Base-by-base conservation (phyloP, 92 coral and sea anemone species). In the Epizoanthus ramosus region DNA sequence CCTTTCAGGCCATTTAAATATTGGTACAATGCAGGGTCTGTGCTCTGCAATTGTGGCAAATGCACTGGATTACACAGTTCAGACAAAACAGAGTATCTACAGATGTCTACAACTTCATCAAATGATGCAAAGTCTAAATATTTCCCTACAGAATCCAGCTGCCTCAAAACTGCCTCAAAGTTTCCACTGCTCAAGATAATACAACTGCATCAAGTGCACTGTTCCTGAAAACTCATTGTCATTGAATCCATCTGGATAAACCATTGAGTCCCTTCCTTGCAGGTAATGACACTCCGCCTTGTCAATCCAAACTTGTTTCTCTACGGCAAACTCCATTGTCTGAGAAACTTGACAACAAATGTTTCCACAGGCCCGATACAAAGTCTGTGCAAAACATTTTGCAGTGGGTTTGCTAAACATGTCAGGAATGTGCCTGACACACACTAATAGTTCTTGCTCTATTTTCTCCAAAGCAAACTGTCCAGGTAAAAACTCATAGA, bases 301-400 rank as follows among this genome's bases (percentile, higher is more conserved):
- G 16, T 70, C 28, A 13, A 6, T 71, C 17, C 70, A 23, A 2
- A 1, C 58, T 16, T 22, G 37, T 64, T 83, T 71, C 17, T 52
- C 60, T 16, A 56, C 2, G 47, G 60, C 18, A 15, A 53, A 76
- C 35, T 17, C 16, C 2, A 33, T 24, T 18, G 6, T 4, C 25
- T 69, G 56, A 3, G 86, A 58, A 45, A 45, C 68, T 57, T 45
- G 43, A 39, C 54, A 80, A 63, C 86, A 83, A 50, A 83, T 21
- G 23, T 83, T 83, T 47, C 86, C 86, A 25, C 70, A 63, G n/a
- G 86, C 53, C 70, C 86, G 54, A 31, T 71, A 71, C 6, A 83
- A 64, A 15, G 52, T 64, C 71, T 83, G 63, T 35, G 22, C 6
- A 25, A 68, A 57, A 22, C 86, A 70, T 15, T 13, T 43, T 57